phyloP scores from a whole-genome alignment of 2,888 invertebrate species.

The Theodoxus fluviatilis region DNA sequence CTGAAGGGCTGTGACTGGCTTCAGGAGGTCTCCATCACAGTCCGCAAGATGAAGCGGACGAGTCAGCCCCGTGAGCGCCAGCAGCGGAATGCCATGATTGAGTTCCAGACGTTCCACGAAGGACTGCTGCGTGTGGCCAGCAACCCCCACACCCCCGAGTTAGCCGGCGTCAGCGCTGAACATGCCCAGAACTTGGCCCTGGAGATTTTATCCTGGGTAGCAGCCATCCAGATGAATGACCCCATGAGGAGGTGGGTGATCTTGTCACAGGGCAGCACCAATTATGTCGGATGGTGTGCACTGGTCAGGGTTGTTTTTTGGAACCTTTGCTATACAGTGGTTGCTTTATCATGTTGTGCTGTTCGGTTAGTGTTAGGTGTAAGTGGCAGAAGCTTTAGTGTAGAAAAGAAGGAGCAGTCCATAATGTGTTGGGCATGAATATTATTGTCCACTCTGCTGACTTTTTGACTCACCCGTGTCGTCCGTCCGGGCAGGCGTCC shows the following conservation, averaged over 20 bases:
- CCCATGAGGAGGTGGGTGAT: slow-evolving; percentile 65
- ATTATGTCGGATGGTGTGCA: no score
- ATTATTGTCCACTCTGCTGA: no score
- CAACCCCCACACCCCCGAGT: slow-evolving; percentile 64
- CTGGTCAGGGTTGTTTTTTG: no score
- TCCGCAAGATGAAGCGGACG: slow-evolving; percentile 79
- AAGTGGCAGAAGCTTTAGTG: no score
- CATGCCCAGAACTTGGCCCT: slow-evolving; percentile 78
- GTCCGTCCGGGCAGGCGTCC: no score
- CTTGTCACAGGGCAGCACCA: no score
- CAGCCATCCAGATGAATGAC: slow-evolving; percentile 73
- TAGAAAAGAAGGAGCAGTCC: no score
- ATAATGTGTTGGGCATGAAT: no score
- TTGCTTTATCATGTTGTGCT: no score
- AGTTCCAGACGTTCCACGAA: slow-evolving; percentile 78
- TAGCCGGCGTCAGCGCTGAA: slow-evolving; percentile 56
- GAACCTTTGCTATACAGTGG: no score
- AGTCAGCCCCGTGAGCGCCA: slow-evolving; percentile 74
- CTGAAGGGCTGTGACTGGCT: slow-evolving; percentile 85
- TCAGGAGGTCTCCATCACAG: slow-evolving; percentile 87
- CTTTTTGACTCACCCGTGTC: no score
- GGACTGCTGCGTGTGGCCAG: slow-evolving; percentile 69
- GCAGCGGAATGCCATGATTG: slow-evolving; percentile 83
- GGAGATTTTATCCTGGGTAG: slow-evolving; percentile 86
- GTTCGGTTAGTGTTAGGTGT: no score